Base-by-base conservation (phyloP, 2,113 vertebrate genomes). In the Platichthys flesus region DNA sequence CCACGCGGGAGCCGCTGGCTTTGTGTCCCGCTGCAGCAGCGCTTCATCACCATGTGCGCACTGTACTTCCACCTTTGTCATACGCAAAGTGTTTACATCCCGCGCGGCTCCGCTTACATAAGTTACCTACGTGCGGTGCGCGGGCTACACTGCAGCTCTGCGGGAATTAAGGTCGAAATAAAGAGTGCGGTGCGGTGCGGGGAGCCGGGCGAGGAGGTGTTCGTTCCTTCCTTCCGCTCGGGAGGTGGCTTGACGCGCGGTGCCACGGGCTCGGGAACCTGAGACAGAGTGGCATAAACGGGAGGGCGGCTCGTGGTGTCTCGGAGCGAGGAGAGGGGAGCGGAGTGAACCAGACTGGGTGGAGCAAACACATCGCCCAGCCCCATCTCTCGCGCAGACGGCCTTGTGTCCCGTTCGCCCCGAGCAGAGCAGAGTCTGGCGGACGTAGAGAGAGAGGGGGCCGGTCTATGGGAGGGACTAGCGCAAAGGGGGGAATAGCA, bases 271-370 rank as follows among this genome's bases (percentile, higher is more conserved):
- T 82, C 13, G 76, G 72, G 82, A 88, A 91, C 89, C 85, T 78
- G 91, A 92, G 88, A 90, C 77, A 76, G 86, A 87, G 69, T 86
- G 88, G 86, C 86, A 81, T 71, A 24, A 67, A 85, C 81, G 83
- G 87, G 88, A 88, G 86, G 89, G 88, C 85, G 91, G 91, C 90
- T 89, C 87, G 89, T 85, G 88, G 74, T 85, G 88, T 91, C 91
- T 91, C 79, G 67, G 67, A 24, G 90, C 66, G 77, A 86, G 91
- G 92, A 86, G 92, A 85, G 81, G 88, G 83, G n/a, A 79, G 82
- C 89, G 63, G 85, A 85, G 80, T 79, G 85, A 91, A 91, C 94
- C 93, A 95, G 94, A 95, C 94, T 92, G 94, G 94, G 94, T 88
- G 94, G 91, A 90, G 93, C 89, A 58, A 56, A 84, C 61, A 5